Base-by-base conservation (phyloP, 2,113 vertebrate species). In the Geococcyx californianus region DNA sequence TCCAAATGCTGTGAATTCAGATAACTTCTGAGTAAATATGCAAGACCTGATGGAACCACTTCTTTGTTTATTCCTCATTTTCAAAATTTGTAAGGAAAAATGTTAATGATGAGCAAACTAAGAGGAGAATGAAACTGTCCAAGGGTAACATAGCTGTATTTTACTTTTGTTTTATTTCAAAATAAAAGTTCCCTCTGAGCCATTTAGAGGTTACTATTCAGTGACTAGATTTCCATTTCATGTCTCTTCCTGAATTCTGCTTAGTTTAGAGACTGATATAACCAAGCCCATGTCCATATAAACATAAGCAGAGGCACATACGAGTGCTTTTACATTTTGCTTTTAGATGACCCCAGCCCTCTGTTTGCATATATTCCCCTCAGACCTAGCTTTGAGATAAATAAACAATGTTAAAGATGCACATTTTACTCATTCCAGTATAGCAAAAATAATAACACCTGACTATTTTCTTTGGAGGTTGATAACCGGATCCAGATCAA, bases 381-480 rank as follows among this genome's bases (percentile, higher is more conserved):
- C 25, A 86, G 92, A 88, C 49, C 17, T 73, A 84, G 26, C 18
- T 87, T 92, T 96, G 76, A 83, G 49, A 93, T 81, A 90, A 87
- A 92, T 83, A 94, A 89, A 90, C 62, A 83, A 8, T 64, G 20
- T 64, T 92, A 76, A 94, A 87, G 25, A 87, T 95, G 80, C 56
- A 93, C 54, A 87, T 95, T 94, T 91, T 91, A 81, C 25, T 96
- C 77, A 89, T 96, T 93, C 90, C 58, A 59, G 6, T 80, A 47
- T 74, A 81, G 72, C 60, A 91, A 96, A 96, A 96, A 92, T 93
- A 95, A 93, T 73, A 91, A 89, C 85, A 95, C 58, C 47, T 87
- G 68, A 42, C 60, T 90, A 73, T 87, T 90, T 95, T 89, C 16
- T 28, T 72, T 90, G 21, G 13, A 66, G 51, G 70, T 60, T 51